Conservation (phyloP, 2,888 invertebrate species). For the Scaptomyza polygonia region DNA sequence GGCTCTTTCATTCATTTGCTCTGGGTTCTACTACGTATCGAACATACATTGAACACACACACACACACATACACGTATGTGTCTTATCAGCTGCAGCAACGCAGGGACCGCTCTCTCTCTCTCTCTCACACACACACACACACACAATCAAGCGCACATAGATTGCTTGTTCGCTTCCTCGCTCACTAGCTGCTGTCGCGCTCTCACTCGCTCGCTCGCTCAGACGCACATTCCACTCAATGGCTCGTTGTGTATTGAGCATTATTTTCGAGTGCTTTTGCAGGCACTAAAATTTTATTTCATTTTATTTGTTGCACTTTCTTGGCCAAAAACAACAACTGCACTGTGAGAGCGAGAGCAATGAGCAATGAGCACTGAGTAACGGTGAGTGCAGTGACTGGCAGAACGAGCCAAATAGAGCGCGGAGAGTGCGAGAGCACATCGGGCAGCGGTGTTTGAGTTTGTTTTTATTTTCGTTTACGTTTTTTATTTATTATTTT, state of each 20-base stretch:
- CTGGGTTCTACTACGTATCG: conserved; percentile 59
- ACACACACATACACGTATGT: conserved; percentile 33
- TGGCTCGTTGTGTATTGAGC: conserved; percentile 72
- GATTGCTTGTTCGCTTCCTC: conserved; percentile 19
- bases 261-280: conserved; percentile 63
- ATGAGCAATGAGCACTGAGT: not conserved
- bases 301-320: conserved; percentile 57
- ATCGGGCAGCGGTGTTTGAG: conserved; percentile 41
- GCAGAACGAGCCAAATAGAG: not conserved
- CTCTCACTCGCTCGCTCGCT: conserved; percentile 8
- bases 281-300: conserved; percentile 41
- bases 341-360: conserved; percentile 30
- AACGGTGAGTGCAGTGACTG: not conserved
- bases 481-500: conserved; percentile 26
- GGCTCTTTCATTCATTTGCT: conserved; percentile 72
- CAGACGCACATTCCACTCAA: conserved; percentile 59
- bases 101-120: conserved; percentile 61
- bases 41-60: conserved; percentile 71
- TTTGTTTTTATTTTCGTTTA: conserved; percentile 27
- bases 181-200: conserved; percentile 12
- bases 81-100: conserved; percentile 75
- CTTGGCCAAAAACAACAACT: conserved; percentile 49
- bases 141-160: conserved; percentile 18
- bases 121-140: conserved; percentile 4
- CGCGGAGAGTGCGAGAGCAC: conserved; percentile 10